Percentiles rank a stretch among this genome's conserved stretches.
phyloP scores from a whole-genome alignment of 2,888 invertebrate genomes.

The Matsumyia berberina region DNA sequence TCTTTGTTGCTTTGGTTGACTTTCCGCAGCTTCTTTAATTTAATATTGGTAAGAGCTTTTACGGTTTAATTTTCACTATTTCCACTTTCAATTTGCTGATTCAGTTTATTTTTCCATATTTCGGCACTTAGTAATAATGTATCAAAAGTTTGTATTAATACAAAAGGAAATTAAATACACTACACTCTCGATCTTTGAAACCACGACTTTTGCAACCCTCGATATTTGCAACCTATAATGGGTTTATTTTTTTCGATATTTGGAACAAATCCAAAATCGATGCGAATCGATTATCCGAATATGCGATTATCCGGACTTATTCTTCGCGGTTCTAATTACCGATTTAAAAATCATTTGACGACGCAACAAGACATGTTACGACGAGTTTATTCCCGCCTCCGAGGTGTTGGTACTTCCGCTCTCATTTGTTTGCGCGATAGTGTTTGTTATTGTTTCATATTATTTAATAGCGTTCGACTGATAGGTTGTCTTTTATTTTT shows the following conservation, averaged over 20 bases:
- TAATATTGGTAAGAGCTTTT: not conserved
- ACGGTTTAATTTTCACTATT: not conserved
- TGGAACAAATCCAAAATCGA: no score
- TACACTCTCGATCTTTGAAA: no score
- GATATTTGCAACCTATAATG: no score
- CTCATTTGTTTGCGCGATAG: slow-evolving; percentile 21
- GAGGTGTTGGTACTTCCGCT: slow-evolving; percentile 15
- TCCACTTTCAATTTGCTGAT: not conserved
- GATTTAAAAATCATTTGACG: not conserved
- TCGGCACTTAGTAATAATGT: no score
- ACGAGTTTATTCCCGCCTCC: slow-evolving; percentile 19
- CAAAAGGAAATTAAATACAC: no score
- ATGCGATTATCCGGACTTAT: slow-evolving; percentile 11
- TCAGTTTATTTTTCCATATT: not conserved
- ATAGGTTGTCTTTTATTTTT: slow-evolving; percentile 37
- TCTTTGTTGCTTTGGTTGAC: not conserved
- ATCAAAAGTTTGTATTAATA: not conserved
- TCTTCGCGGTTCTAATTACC: not conserved
- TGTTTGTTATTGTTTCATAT: slow-evolving; percentile 30
- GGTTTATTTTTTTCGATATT: no score
- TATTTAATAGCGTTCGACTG: slow-evolving; percentile 42
- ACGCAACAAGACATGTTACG: slow-evolving; percentile 6
- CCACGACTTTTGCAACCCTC: no score
- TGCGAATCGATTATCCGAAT: no score
- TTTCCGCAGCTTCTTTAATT: not conserved